phyloP scores from a whole-genome alignment of 2,797 vertebrate genomes.

The Knipowitschia caucasica region DNA sequence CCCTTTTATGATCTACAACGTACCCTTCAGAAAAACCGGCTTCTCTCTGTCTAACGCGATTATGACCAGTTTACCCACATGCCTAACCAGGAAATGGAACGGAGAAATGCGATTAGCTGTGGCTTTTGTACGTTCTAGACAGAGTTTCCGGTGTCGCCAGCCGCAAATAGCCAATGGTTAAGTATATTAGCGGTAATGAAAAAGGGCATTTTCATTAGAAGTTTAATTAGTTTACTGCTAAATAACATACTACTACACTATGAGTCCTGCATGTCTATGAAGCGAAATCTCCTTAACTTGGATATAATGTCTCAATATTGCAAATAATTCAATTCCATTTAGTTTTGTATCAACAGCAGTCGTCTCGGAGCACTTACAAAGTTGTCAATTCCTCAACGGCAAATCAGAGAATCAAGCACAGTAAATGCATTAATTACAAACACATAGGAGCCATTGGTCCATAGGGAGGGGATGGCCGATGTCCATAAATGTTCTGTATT shows the following conservation, averaged over 20 bases:
- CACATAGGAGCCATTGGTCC: too few relatives aligned
- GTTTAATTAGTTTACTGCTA: constrained; percentile 22
- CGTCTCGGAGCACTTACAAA: too few relatives aligned
- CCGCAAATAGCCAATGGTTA: constrained; percentile 4
- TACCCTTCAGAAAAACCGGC: constrained; percentile 8
- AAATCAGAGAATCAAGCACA: too few relatives aligned
- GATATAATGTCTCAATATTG: too few relatives aligned
- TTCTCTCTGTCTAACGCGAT: background rate
- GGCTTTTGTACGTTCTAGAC: background rate
- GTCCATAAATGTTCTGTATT: too few relatives aligned
- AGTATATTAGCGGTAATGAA: constrained; percentile 20
- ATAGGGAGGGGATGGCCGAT: too few relatives aligned
- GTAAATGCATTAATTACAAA: too few relatives aligned
- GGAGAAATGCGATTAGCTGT: background rate
- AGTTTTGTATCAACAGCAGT: too few relatives aligned
- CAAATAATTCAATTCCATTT: too few relatives aligned
- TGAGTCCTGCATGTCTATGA: too few relatives aligned
- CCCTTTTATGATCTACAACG: background rate
- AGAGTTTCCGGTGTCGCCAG: background rate
- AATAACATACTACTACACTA: background rate
- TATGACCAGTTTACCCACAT: constrained; percentile 1
- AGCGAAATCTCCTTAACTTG: too few relatives aligned
- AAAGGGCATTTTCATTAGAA: constrained; percentile 17
- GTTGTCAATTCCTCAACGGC: too few relatives aligned
- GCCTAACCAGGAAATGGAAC: constrained; percentile 1